Evolutionary conservation across 2,888 invertebrate genomes (phyloP).

Genomic region (Idaea biselata): DNA sequence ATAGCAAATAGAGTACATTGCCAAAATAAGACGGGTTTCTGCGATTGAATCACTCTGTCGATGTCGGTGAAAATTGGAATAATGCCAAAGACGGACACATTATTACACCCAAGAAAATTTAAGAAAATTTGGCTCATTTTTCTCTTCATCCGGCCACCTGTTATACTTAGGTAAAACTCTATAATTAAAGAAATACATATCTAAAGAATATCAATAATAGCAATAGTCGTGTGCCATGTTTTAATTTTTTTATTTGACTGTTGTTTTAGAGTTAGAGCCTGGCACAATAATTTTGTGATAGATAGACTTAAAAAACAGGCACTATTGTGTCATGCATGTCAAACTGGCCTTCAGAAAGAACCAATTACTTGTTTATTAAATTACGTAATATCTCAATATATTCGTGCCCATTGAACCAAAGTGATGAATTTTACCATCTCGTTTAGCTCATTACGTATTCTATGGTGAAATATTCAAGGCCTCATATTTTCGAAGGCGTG

Average conservation of each 20-base stretch:
- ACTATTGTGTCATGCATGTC: slow-evolving; percentile 29
- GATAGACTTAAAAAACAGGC: slow-evolving; percentile 2
- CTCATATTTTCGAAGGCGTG: background rate
- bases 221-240: too few species aligned
- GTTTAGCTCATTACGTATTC: slow-evolving; percentile 15
- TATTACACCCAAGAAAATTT: slow-evolving; percentile 53
- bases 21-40: slow-evolving; percentile 67
- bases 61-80: slow-evolving; percentile 57
- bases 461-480: slow-evolving; percentile 18
- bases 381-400: slow-evolving; percentile 18
- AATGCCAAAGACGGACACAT: slow-evolving; percentile 59
- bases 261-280: background rate
- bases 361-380: slow-evolving; percentile 9
- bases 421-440: slow-evolving; percentile 15
- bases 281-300: background rate
- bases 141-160: slow-evolving; percentile 59
- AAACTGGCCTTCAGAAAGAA: slow-evolving; percentile 13
- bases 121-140: slow-evolving; percentile 70
- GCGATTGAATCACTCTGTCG: slow-evolving; percentile 55
- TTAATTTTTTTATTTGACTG: too few species aligned
- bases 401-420: background rate
- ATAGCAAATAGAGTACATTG: slow-evolving; percentile 41
- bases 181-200: too few species aligned
- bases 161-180: too few species aligned
- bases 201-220: too few species aligned